Evolutionary conservation across 2,888 invertebrate genomes (phyloP).

Genomic region (Folsomia manolachei): DNA sequence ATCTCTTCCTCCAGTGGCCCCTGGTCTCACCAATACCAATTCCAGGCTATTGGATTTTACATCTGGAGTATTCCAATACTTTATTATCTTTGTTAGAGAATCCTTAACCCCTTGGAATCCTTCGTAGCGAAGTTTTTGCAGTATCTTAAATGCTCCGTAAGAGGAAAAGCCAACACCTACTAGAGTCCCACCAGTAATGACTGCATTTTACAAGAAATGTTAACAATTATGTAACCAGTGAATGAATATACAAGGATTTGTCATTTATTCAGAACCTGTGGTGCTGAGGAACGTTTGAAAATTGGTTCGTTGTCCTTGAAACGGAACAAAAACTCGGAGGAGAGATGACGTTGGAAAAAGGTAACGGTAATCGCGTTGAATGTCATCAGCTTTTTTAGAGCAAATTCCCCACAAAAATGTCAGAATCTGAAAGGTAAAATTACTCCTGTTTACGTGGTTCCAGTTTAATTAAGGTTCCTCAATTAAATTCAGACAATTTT

Average conservation of each 20-base stretch:
- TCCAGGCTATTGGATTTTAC: background rate
- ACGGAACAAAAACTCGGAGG: slow-evolving; percentile 11
- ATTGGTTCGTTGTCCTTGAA: background rate
- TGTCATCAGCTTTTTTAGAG: background rate
- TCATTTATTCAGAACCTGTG: slow-evolving; percentile 15
- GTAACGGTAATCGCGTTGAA: background rate
- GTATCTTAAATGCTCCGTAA: slow-evolving; percentile 38
- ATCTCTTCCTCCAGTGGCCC: background rate
- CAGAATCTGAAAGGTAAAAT: slow-evolving; percentile 21
- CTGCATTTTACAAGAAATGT: slow-evolving; percentile 24
- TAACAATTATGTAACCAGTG: background rate
- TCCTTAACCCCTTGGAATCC: background rate
- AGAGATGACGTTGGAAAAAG: slow-evolving; percentile 13
- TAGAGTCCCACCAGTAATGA: slow-evolving; percentile 35
- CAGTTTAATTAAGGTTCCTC: background rate
- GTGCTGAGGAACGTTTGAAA: slow-evolving; percentile 6
- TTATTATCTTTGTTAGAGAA: background rate
- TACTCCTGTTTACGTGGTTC: background rate
- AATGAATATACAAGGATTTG: background rate
- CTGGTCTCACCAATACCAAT: background rate
- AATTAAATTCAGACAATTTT: background rate
- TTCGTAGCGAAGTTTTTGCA: slow-evolving; percentile 52
- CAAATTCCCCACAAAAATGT: slow-evolving; percentile 24
- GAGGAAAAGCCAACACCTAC: slow-evolving; percentile 37
- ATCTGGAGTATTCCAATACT: background rate